These are phyloP conservation scores for Norana najaformis DNA, from an alignment of 2,888 invertebrate species.

Conservation along the genomic window DNA sequence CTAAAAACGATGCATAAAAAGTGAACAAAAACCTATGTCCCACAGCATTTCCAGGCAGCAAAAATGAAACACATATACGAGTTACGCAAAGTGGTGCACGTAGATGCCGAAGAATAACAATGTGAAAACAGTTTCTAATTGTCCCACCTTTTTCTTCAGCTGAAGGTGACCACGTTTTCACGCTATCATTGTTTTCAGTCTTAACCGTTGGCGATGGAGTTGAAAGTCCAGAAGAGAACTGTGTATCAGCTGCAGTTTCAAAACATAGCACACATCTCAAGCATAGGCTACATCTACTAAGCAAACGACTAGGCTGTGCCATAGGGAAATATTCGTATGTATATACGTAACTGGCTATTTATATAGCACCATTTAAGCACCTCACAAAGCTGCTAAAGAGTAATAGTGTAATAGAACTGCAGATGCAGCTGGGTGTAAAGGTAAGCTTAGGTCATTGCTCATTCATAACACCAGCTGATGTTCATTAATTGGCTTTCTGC, in stretches of 20 bases:
- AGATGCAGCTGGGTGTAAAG: background rate
- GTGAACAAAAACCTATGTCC: background rate
- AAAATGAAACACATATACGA: background rate
- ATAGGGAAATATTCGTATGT: background rate
- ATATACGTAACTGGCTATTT: background rate
- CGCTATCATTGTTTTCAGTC: conserved; percentile 40
- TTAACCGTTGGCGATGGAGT: conserved; percentile 46
- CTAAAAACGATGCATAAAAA: background rate
- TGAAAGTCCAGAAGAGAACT: conserved; percentile 45
- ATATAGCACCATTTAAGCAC: background rate
- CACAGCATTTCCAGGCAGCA: background rate
- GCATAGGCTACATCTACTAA: no score
- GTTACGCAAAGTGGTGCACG: background rate
- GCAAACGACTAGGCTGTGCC: no score
- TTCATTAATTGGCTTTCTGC: background rate
- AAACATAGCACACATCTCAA: background rate
- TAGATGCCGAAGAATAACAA: background rate
- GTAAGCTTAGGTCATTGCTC: background rate
- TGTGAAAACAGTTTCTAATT: background rate
- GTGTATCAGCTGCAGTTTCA: conserved; percentile 41
- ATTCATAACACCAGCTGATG: background rate
- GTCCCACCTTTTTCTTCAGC: conserved; percentile 40
- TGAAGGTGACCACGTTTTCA: conserved; percentile 40
- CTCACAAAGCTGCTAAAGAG: background rate
- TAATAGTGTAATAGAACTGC: background rate